Conservation (phyloP, 2,797 vertebrate genomes). For the Trichosurus vulpecula region DNA sequence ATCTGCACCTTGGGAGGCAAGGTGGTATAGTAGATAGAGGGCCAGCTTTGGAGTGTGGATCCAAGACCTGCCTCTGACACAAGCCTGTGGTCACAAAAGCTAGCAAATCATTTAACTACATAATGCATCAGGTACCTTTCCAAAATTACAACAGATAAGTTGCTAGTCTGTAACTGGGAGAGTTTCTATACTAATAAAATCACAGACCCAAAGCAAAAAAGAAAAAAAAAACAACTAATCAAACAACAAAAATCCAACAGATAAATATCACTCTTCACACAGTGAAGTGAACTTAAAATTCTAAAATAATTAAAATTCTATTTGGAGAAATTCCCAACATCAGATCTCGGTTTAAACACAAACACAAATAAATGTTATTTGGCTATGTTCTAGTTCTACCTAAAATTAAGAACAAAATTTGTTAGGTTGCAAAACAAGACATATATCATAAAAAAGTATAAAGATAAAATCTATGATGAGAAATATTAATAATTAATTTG, state of each 20-base stretch:
- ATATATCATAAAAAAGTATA: neutral
- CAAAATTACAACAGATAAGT: neutral
- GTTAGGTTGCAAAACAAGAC: neutral
- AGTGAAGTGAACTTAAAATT: neutral
- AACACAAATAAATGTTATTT: neutral
- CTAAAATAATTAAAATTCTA: neutral
- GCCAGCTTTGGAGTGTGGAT: neutral
- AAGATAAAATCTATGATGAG: neutral
- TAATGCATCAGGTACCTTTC: neutral
- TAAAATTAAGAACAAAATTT: neutral
- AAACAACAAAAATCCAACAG: neutral
- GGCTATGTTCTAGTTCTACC: slow-evolving; percentile 24
- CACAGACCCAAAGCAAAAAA: neutral
- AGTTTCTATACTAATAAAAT: neutral
- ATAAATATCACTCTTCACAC: neutral
- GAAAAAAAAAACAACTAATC: neutral
- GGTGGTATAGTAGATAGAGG: no score
- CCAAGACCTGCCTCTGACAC: neutral
- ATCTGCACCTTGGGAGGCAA: neutral
- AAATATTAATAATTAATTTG: slow-evolving; percentile 32
- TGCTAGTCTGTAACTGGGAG: neutral
- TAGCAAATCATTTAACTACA: neutral
- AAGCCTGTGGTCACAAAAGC: neutral
- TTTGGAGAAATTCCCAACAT: neutral
- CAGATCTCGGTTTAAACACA: neutral